phyloP scores from a whole-genome alignment of 2,113 vertebrate species.

The Cochlearius cochlearius region DNA sequence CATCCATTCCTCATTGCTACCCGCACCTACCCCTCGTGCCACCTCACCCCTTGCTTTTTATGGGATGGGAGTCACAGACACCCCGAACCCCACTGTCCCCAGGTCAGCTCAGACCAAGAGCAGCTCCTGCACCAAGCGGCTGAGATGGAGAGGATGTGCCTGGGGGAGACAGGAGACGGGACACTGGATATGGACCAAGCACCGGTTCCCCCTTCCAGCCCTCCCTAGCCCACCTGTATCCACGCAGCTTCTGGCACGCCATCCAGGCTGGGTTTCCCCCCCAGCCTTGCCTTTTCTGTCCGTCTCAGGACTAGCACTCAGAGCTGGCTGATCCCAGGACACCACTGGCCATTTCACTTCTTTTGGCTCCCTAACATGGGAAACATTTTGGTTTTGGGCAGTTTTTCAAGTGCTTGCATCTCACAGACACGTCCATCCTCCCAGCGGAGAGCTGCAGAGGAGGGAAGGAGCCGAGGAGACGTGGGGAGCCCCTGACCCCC shows the following conservation, averaged over 20 bases:
- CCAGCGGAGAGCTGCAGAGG: not conserved
- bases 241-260: not conserved
- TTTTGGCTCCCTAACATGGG: not conserved
- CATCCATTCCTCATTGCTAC: not conserved
- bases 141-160: not conserved
- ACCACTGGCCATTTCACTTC: not conserved
- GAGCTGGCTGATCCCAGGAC: not conserved
- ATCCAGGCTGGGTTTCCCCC: not conserved
- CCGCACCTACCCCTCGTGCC: not conserved
- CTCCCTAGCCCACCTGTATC: not conserved
- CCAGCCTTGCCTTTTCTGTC: not conserved
- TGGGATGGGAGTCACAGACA: not conserved
- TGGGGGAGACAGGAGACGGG: not conserved
- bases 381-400: not conserved
- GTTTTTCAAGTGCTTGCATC: not conserved
- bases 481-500: not conserved
- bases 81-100: fast-evolving
- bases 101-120: not conserved
- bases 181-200: not conserved
- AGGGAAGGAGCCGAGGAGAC: not conserved
- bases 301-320: not conserved
- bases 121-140: not conserved
- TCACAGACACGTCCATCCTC: not conserved
- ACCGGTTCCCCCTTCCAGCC: not conserved
- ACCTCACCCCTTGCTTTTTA: not conserved